Evolutionary conservation across 35 echinoderm and acorn worm genomes (phyloP), one percentile per base, ranked within the genome.

Genomic region (Heliocidaris erythrogramma): DNA sequence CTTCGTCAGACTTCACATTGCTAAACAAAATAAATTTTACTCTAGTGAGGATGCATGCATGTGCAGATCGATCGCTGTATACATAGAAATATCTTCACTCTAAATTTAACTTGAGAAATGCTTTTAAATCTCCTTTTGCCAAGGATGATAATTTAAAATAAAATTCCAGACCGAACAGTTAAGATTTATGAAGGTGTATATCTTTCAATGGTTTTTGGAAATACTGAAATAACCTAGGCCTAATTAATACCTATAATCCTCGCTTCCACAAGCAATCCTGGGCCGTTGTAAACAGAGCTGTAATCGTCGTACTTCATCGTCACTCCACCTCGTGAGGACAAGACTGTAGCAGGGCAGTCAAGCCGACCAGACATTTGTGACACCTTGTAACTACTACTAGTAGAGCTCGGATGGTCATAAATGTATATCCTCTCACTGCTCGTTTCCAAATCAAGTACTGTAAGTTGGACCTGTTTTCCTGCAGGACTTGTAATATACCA

Each of bases 401-500:
- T 17, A 1, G 91, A 92, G 12, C 49, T 48, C 29, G 91, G 91
- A 30, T 92, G 18, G 47, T 92, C 91, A 48, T 92, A 92, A 48
- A 92, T 92, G 0, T 52, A 11, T 32, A 92, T 27, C 2, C 16
- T 17, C 27, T 92, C 91, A 89, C 2, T 49, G 10, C 29, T 10
- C 9, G 91, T 92, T 5, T 30, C n/a, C 0, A 92, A 2, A 27
- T 92, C 91, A 24, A 92, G 18, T 11, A 92, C 29, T n/a, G 91
- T 92, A 7, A 92, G 16, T 5, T 92, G 47, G 11, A 92, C 91
- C 48, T 92, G 50, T 13, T 92, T 49, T 49, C 91, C 91, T 59
- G 91, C 13, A 24, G 91, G 91, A n/a, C 91, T 59, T 50, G 47
- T 56, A 30, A 92, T 59, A 27, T 92, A 59, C 91, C 91, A 92